Evolutionary conservation across 2,888 invertebrate species (phyloP).

Genomic region (Drosophila parthenogenetica): DNA sequence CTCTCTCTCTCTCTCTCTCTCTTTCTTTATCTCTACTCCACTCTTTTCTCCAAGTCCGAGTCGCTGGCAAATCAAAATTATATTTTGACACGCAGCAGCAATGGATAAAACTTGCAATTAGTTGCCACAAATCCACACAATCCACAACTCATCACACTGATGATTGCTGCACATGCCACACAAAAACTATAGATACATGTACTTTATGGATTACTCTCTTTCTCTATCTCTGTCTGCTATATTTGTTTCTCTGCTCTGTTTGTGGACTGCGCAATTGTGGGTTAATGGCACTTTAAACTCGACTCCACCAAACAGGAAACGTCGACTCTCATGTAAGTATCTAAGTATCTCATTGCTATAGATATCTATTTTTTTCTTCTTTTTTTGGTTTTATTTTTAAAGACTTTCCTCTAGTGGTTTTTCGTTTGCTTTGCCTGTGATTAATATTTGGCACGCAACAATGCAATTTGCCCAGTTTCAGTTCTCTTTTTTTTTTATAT

Average conservation of each 20-base stretch:
- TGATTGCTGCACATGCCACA: slow-evolving; percentile 50
- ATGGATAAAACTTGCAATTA: slow-evolving; percentile 71
- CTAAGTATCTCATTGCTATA: slow-evolving; percentile 36
- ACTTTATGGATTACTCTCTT: slow-evolving; percentile 23
- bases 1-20: neutral
- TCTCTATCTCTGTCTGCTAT: neutral
- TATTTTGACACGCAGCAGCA: slow-evolving; percentile 76
- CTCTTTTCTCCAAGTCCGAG: neutral
- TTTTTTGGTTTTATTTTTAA: slow-evolving; percentile 30
- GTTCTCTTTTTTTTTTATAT: too few relatives aligned
- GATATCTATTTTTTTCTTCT: slow-evolving; percentile 21
- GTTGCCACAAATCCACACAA: slow-evolving; percentile 42
- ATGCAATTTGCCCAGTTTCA: slow-evolving; percentile 62
- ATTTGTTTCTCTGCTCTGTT: slow-evolving; percentile 2
- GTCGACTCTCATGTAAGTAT: slow-evolving; percentile 29
- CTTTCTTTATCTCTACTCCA: neutral
- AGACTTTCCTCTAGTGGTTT: slow-evolving; percentile 24
- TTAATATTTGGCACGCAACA: slow-evolving; percentile 78
- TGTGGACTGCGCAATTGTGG: slow-evolving; percentile 60
- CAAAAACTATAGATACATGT: slow-evolving; percentile 29
- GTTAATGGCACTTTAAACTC: slow-evolving; percentile 78
- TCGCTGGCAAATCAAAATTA: slow-evolving; percentile 62
- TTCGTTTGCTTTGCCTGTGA: slow-evolving; percentile 50
- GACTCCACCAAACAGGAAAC: slow-evolving; percentile 61
- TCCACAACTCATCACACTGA: slow-evolving; percentile 26